A percentile compares a stretch with the other conserved stretches of the same genome.
Conservation (phyloP, 2,797 vertebrate genomes). For the Chanos chanos region DNA sequence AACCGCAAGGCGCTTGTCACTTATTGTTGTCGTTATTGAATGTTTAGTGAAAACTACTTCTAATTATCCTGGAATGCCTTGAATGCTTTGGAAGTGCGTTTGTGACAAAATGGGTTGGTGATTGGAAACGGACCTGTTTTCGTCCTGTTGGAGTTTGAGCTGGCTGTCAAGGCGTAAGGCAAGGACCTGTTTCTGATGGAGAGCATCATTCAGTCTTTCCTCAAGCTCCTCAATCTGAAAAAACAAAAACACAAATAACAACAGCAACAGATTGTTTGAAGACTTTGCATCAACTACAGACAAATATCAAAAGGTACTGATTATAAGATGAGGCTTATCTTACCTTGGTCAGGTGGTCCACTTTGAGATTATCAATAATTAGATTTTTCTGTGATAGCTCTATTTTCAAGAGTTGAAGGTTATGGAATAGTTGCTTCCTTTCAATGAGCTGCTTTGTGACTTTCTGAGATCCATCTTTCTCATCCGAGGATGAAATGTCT, state of each 20-base stretch:
- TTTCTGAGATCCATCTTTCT: slow-evolving; percentile 70
- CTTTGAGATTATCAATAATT: slow-evolving; percentile 92
- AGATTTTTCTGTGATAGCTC: slow-evolving; percentile 92
- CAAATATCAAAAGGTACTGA: background rate
- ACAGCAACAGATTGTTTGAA: too few relatives aligned
- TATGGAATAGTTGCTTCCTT: slow-evolving; percentile 89
- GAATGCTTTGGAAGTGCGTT: background rate
- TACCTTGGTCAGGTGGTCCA: slow-evolving; percentile 92
- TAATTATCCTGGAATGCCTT: too few relatives aligned
- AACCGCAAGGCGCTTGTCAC: too few relatives aligned
- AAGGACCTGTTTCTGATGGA: slow-evolving; percentile 91
- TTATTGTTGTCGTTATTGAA: too few relatives aligned
- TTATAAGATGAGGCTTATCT: slow-evolving; percentile 20
- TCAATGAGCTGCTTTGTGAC: slow-evolving; percentile 90
- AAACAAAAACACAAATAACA: background rate
- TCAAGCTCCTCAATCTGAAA: slow-evolving; percentile 88
- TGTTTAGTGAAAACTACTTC: too few relatives aligned
- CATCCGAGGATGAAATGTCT: slow-evolving; percentile 91
- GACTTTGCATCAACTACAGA: background rate
- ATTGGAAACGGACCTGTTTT: slow-evolving; percentile 75
- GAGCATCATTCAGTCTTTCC: slow-evolving; percentile 88
- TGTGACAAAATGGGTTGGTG: background rate
- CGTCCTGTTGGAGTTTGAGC: slow-evolving; percentile 87
- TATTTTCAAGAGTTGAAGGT: slow-evolving; percentile 87
- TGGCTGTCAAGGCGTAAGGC: slow-evolving; percentile 87